phyloP scores from a whole-genome alignment of 2,888 invertebrate species.

The Darwinula stevensoni region DNA sequence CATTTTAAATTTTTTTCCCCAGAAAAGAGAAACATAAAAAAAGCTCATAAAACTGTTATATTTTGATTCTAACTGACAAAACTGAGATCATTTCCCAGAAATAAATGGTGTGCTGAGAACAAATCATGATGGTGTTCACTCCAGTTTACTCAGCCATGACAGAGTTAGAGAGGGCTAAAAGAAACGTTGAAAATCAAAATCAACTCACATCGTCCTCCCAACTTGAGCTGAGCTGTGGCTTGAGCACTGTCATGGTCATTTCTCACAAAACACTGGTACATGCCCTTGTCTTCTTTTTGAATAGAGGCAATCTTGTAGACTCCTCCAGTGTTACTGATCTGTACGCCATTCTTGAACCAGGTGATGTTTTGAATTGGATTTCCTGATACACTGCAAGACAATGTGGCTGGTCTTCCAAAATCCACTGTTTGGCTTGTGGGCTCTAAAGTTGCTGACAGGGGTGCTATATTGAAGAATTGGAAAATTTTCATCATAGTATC shows the following conservation, averaged over 20 bases:
- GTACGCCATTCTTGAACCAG: conserved; percentile 76
- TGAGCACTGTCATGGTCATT: conserved; percentile 81
- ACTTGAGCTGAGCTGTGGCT: conserved; percentile 63
- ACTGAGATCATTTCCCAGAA: too few relatives aligned
- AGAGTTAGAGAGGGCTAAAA: too few relatives aligned
- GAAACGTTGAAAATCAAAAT: conserved; percentile 5
- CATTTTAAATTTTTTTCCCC: too few relatives aligned
- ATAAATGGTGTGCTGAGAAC: too few relatives aligned
- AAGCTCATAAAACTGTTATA: too few relatives aligned
- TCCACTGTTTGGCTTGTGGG: conserved; percentile 74
- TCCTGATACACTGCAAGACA: conserved; percentile 49
- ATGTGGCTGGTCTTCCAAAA: conserved; percentile 66
- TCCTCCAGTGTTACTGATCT: conserved; percentile 36
- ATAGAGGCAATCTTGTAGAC: conserved; percentile 60
- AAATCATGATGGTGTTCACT: too few relatives aligned
- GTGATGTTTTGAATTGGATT: conserved; percentile 69
- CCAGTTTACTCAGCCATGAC: too few relatives aligned
- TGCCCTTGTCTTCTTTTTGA: conserved; percentile 76
- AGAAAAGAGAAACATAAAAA: too few relatives aligned
- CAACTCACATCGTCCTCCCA: conserved; percentile 55
- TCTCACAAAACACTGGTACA: conserved; percentile 84
- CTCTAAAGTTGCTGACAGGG: conserved; percentile 56
- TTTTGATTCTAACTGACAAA: too few relatives aligned
- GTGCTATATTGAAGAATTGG: conserved; percentile 29
- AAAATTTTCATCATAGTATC: neutral